phyloP scores from a whole-genome alignment of 2,797 vertebrate genomes.

The Danio aesculapii region DNA sequence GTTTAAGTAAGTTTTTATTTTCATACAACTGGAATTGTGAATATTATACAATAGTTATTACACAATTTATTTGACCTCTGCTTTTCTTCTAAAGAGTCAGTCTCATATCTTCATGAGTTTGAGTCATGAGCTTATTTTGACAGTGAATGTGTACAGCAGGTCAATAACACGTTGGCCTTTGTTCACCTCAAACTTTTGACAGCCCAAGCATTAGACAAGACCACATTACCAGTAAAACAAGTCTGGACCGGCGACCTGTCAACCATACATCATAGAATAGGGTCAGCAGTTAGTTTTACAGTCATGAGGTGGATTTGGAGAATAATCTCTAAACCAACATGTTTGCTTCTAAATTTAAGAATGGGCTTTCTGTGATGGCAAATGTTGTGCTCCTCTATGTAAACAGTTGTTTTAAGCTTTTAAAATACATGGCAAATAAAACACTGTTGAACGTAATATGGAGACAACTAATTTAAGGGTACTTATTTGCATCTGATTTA shows the following conservation, averaged over 20 bases:
- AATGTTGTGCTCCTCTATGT: neutral
- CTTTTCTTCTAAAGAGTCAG: neutral
- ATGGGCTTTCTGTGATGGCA: neutral
- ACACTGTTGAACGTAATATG: neutral
- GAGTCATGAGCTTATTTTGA: slow-evolving; percentile 31
- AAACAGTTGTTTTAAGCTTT: slow-evolving; percentile 22
- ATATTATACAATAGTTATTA: neutral
- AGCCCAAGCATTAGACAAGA: slow-evolving; percentile 59
- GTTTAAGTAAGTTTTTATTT: neutral
- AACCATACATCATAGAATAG: neutral
- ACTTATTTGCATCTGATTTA: neutral
- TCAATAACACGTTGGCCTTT: slow-evolving; percentile 31
- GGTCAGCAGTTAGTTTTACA: neutral
- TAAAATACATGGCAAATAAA: neutral
- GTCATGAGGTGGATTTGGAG: neutral
- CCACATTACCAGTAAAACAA: slow-evolving; percentile 64
- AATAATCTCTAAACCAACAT: slow-evolving; percentile 55
- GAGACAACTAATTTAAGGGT: neutral
- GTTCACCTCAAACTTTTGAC: slow-evolving; percentile 33
- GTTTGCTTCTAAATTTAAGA: neutral
- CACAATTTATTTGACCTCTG: neutral
- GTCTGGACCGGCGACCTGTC: slow-evolving; percentile 59
- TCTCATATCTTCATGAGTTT: neutral
- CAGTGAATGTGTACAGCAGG: slow-evolving; percentile 8
- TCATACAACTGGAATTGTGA: neutral